Percentiles rank a stretch among this genome's conserved stretches.
Conservation (phyloP, 2,113 vertebrate species). For the Eurystomus gularis region DNA sequence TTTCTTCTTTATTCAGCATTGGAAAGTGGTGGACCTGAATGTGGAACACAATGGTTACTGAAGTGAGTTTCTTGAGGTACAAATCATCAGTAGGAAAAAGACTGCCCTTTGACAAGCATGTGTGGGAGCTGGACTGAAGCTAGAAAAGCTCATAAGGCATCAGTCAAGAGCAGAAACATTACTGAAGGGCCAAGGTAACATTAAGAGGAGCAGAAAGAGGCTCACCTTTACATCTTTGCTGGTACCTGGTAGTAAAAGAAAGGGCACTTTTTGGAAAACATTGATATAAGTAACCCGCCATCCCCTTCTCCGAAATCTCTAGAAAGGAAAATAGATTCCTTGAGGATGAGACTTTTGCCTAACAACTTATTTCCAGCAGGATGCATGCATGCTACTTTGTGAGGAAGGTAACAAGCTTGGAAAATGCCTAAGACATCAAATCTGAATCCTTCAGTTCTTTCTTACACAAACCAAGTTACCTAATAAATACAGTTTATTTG, state of each 20-base stretch:
- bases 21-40: neutral
- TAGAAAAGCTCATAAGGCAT: neutral
- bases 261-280: neutral
- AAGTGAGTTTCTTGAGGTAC: neutral
- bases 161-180: neutral
- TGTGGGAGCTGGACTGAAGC: neutral
- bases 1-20: neutral
- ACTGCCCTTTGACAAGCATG: neutral
- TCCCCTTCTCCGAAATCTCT: neutral
- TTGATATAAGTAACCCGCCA: neutral
- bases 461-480: neutral
- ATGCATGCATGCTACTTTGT: neutral
- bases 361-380: neutral
- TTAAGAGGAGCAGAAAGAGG: neutral
- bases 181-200: neutral
- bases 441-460: neutral
- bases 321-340: neutral
- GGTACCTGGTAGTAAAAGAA: neutral
- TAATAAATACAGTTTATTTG: neutral
- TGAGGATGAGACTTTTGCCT: neutral
- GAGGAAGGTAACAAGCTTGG: neutral
- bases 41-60: neutral
- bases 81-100: neutral
- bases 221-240: neutral
- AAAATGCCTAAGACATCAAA: neutral